These are phyloP conservation scores for Pangasius macronema DNA, from an alignment of 2,797 vertebrate species.

Conservation along the genomic window DNA sequence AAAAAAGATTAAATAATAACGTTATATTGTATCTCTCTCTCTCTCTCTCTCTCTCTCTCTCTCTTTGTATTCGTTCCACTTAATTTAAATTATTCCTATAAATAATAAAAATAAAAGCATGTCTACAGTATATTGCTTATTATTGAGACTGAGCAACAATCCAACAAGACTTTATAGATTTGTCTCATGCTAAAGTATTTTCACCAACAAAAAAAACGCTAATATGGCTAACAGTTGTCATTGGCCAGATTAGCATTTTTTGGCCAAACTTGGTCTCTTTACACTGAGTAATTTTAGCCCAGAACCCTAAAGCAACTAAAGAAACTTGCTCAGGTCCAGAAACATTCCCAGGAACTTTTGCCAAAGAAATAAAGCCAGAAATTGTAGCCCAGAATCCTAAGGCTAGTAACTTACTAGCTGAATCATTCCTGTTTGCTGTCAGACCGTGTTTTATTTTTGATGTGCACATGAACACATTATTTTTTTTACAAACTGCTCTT, in stretches of 20 bases:
- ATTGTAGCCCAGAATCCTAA: background rate
- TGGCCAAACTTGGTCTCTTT: background rate
- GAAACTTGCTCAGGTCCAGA: background rate
- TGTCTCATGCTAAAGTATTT: background rate
- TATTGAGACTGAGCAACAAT: background rate
- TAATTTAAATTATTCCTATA: background rate
- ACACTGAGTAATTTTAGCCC: background rate
- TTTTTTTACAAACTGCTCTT: background rate
- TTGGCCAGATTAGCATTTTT: background rate
- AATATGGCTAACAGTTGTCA: background rate
- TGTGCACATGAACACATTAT: background rate
- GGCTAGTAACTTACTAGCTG: background rate
- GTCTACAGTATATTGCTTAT: conserved; percentile 5
- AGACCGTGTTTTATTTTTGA: background rate
- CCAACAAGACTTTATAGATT: background rate
- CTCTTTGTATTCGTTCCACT: background rate
- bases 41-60: background rate
- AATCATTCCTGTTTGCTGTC: background rate
- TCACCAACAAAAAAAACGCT: too few species aligned
- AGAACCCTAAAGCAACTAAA: background rate
- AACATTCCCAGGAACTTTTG: background rate
- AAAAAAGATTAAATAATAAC: background rate
- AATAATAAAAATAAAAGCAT: conserved; percentile 71
- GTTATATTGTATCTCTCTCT: background rate
- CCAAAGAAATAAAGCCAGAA: background rate